These are phyloP conservation scores for Coregonus suidteri DNA, from an alignment of 2,797 vertebrate species.

Conservation along the genomic window DNA sequence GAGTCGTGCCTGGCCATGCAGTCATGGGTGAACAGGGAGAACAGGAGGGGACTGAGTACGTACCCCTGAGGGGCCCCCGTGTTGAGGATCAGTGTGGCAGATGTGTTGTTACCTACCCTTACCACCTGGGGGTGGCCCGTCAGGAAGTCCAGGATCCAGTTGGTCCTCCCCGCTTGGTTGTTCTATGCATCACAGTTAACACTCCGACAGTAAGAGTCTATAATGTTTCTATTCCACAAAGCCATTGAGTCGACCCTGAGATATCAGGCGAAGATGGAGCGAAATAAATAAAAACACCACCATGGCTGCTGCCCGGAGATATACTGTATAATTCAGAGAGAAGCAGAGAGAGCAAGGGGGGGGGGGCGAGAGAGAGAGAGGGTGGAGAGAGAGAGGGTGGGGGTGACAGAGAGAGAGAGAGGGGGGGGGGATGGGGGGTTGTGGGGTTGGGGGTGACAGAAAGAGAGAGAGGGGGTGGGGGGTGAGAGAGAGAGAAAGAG, in stretches of 20 bases:
- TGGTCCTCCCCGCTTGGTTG: slow-evolving; percentile 53
- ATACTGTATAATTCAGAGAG: slow-evolving; percentile 58
- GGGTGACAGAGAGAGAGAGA: slow-evolving; percentile 7
- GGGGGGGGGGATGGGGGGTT: no score
- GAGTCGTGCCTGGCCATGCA: no score
- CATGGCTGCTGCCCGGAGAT: slow-evolving; percentile 71
- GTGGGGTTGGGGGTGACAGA: not conserved
- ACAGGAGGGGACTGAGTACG: no score
- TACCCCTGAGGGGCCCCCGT: no score
- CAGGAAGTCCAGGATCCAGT: no score
- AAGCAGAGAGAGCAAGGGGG: slow-evolving; percentile 20
- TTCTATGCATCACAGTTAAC: slow-evolving; percentile 86
- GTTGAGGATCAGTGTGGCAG: no score
- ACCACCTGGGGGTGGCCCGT: no score
- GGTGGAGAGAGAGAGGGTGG: slow-evolving; percentile 32
- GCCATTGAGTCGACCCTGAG: slow-evolving; percentile 85
- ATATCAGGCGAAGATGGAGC: slow-evolving; percentile 84
- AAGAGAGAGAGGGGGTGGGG: not conserved
- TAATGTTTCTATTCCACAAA: slow-evolving; percentile 89
- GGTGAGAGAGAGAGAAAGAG: no score
- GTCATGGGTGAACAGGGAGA: no score
- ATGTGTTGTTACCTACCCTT: no score
- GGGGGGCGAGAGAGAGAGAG: slow-evolving; percentile 14
- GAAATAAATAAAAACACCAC: slow-evolving; percentile 71
- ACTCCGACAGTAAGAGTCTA: slow-evolving; percentile 85